Base-by-base conservation (phyloP, 2,797 vertebrate species). In the Meriones psammophilus region DNA sequence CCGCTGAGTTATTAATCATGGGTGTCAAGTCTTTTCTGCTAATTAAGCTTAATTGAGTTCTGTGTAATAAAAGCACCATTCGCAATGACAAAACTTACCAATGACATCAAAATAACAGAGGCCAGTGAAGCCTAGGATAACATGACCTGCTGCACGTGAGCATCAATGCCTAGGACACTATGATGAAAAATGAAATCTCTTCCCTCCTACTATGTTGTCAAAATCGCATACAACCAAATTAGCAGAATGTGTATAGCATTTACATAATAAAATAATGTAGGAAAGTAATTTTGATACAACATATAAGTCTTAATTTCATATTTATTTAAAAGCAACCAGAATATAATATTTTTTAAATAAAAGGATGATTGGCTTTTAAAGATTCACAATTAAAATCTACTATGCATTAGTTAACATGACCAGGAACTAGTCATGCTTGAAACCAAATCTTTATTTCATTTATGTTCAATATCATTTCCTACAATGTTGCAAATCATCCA, bases 1-100 rank as follows among this genome's bases (percentile, higher is more conserved):
- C 92, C 89, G 91, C 64, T 90, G 83, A 86, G 28, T 94, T 96
- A 96, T 97, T 97, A 97, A 97, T 97, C 89, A 91, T 13, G 68
- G 36, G 88, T 62, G 88, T 96, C 96, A 96, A 98, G 73, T 92
- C 30, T 85, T 97, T 96, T 96, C 90, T 92, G 73, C 79, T 97
- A 97, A 98, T 98, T 97, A 97, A 97, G 93, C 83, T 97, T 94
- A 97, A 93, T 88, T 96, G 96, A 98, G 92, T 80, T 88, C 71
- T 95, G 86, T 83, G 50, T 94, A 96, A 89, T 2, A 8, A 86
- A 91, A 93, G 69, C n/a, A 91, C 78, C 78, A 33, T 76, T 94
- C 93, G 84, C 64, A 95, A 85, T 81, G 88, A 91, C 93, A 36
- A n/a, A 81, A 91, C 30, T 89, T 94, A 89, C 8, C n/a, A 88